Percentiles rank a stretch among this genome's conserved stretches.
phyloP scores from a whole-genome alignment of 2,888 invertebrate species.

The Anodontia alba region DNA sequence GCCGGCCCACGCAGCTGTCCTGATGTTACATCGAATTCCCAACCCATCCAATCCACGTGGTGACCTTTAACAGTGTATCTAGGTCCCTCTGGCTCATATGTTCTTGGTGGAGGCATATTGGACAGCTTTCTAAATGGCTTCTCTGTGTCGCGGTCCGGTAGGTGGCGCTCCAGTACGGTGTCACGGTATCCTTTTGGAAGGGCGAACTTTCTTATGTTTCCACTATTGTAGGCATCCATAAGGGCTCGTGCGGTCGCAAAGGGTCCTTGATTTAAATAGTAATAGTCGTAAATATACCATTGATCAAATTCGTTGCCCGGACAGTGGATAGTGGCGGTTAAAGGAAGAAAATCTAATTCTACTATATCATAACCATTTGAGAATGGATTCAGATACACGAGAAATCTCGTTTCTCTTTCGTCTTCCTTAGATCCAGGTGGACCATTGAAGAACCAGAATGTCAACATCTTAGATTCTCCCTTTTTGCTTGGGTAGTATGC shows the following conservation, averaged over 20 bases:
- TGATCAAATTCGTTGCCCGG: conserved; percentile 59
- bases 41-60: conserved; percentile 68
- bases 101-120: conserved; percentile 60
- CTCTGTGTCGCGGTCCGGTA: conserved; percentile 52
- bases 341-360: conserved; percentile 61
- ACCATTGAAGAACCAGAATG: conserved; percentile 53
- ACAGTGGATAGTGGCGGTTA: conserved; percentile 63
- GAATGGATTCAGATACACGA: conserved; percentile 44
- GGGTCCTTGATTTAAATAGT: conserved; percentile 70
- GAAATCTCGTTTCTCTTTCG: conserved; percentile 52
- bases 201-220: conserved; percentile 47
- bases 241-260: conserved; percentile 54
- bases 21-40: conserved; percentile 65
- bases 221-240: conserved; percentile 53
- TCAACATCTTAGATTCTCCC: conserved; percentile 30
- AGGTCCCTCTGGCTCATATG: conserved; percentile 65
- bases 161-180: conserved; percentile 48
- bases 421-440: conserved; percentile 55
- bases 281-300: conserved; percentile 65
- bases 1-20: conserved; percentile 58
- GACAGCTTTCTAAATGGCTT: conserved; percentile 42
- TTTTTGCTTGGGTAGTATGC: conserved; percentile 40
- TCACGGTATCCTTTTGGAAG: conserved; percentile 60
- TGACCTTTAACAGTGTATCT: conserved; percentile 65
- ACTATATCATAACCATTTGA: conserved; percentile 50